Evolutionary conservation across 2,888 invertebrate species (phyloP).

Genomic region (Lochmaea crataegi): DNA sequence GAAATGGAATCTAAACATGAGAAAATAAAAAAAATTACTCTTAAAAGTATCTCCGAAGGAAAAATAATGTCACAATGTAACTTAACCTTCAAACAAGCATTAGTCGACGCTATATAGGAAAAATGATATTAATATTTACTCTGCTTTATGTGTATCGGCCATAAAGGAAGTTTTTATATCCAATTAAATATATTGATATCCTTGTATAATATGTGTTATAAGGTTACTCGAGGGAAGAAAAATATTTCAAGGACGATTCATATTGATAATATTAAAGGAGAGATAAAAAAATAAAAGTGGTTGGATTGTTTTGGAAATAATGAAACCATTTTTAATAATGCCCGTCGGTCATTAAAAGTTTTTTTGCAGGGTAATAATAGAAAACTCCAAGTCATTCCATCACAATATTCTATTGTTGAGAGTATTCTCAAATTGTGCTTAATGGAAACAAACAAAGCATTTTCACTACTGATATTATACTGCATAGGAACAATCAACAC

Average conservation of each 20-base stretch:
- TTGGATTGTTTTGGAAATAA: not conserved
- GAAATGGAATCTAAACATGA: too few relatives aligned
- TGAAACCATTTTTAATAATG: too few relatives aligned
- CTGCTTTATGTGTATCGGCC: not conserved
- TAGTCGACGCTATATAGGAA: not conserved
- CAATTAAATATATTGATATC: conserved; percentile 1
- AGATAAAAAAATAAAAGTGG: not conserved
- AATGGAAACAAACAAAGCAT: conserved; percentile 19
- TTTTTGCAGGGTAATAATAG: not conserved
- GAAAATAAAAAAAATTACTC: too few relatives aligned
- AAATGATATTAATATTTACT: conserved; percentile 2
- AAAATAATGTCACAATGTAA: not conserved
- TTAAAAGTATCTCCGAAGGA: too few relatives aligned
- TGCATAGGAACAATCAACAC: not conserved
- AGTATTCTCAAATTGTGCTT: conserved; percentile 1
- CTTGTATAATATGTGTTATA: not conserved
- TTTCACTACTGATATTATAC: conserved; percentile 2
- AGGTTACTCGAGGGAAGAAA: not conserved
- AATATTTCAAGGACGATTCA: not conserved
- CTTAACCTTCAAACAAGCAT: not conserved
- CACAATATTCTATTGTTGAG: not conserved
- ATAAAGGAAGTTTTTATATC: not conserved
- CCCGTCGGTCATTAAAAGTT: not conserved
- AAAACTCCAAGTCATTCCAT: not conserved
- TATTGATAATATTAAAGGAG: too few relatives aligned